Percentiles rank a stretch among this genome's conserved stretches.
Conservation (phyloP, 2,888 invertebrate genomes). For the Amphipyra tragopoginis region DNA sequence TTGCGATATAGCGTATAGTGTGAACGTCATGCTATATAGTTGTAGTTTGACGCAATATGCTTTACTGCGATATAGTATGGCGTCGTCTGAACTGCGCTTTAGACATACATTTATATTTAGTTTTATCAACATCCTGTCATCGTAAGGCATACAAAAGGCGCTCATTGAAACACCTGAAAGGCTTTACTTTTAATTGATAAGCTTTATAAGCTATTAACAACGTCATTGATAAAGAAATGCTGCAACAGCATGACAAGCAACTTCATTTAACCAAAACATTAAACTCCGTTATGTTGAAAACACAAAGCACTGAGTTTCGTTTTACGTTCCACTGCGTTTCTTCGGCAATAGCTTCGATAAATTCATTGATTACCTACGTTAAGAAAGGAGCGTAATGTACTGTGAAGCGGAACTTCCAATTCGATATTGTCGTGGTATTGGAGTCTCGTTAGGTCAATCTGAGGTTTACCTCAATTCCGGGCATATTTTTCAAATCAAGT, state of each 20-base stretch:
- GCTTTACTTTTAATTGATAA: background rate
- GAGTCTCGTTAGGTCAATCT: conserved; percentile 19
- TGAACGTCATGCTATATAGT: too few relatives aligned
- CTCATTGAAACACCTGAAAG: background rate
- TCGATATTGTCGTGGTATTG: conserved; percentile 28
- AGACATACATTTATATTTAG: background rate
- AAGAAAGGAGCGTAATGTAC: conserved; percentile 38
- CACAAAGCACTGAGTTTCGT: conserved; percentile 30
- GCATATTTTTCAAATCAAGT: background rate
- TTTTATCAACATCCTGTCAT: too few relatives aligned
- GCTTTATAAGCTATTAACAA: background rate
- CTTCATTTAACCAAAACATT: conserved; percentile 32
- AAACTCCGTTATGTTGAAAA: conserved; percentile 30
- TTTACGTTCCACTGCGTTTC: conserved; percentile 42
- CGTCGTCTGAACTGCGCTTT: too few relatives aligned
- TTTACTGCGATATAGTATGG: too few relatives aligned
- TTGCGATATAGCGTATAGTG: too few relatives aligned
- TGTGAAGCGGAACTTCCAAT: conserved; percentile 42
- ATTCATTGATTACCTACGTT: conserved; percentile 39
- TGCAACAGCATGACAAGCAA: conserved; percentile 39
- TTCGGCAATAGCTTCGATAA: conserved; percentile 36
- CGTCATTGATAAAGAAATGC: conserved; percentile 26
- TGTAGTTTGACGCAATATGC: too few relatives aligned
- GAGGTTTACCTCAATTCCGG: conserved; percentile 6
- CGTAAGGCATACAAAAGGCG: background rate